Evolutionary conservation across 1,140 invertebrate species (phyloP).

Genomic region (Drosophila sproati): DNA sequence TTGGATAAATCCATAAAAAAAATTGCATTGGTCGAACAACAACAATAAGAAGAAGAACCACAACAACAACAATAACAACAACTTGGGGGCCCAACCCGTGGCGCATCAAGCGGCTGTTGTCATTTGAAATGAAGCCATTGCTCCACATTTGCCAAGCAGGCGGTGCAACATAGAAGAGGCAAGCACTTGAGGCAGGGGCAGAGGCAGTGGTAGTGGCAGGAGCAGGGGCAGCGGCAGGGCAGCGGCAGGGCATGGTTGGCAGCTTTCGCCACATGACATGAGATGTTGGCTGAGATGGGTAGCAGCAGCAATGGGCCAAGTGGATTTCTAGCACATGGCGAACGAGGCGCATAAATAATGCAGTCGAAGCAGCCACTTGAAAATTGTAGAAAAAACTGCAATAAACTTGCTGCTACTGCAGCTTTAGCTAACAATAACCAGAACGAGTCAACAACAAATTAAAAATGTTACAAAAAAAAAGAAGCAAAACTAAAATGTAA

Average conservation of each 20-base stretch:
- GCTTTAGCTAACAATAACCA: constrained; percentile 9
- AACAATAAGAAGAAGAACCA: neutral
- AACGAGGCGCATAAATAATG: constrained; percentile 75
- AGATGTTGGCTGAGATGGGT: constrained; percentile 41
- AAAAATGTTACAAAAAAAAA: constrained; percentile 29
- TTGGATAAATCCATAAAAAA: constrained; percentile 65
- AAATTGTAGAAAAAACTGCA: constrained; percentile 62
- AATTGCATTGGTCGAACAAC: constrained; percentile 1
- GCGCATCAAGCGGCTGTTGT: constrained; percentile 71
- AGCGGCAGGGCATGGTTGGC: neutral
- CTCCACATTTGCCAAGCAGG: constrained; percentile 56
- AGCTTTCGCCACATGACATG: constrained; percentile 59
- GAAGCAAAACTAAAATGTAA: constrained; percentile 18
- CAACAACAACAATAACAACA: constrained; percentile 4
- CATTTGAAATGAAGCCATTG: constrained; percentile 78
- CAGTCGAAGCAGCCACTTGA: constrained; percentile 66
- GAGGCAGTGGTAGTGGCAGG: neutral
- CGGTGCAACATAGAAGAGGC: neutral
- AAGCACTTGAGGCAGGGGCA: neutral
- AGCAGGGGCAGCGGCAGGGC: neutral
- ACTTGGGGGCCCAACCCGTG: constrained; percentile 57
- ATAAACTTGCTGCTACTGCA: constrained; percentile 50
- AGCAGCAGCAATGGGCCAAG: constrained; percentile 51
- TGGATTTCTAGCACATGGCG: constrained; percentile 74
- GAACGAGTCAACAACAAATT: constrained; percentile 35